Conservation (phyloP, 2,888 invertebrate genomes). For the Heliconius sara region DNA sequence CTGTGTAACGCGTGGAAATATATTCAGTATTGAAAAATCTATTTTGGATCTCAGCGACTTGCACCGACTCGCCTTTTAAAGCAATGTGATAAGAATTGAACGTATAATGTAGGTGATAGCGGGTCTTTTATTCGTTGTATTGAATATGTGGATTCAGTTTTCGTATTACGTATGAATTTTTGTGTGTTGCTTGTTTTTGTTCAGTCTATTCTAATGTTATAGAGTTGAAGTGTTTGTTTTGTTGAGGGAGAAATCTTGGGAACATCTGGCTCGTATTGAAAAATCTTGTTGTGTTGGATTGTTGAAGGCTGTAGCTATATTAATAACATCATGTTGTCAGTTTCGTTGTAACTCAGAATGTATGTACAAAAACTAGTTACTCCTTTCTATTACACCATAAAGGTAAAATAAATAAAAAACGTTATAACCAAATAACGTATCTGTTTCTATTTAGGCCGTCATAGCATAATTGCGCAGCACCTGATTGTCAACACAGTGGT, state of each 20-base stretch:
- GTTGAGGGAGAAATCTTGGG: background rate
- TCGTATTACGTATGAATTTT: background rate
- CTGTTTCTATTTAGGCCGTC: no score
- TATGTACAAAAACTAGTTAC: no score
- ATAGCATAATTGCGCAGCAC: no score
- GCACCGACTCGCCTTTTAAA: conserved; percentile 10
- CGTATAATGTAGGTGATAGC: background rate
- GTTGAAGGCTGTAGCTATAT: background rate
- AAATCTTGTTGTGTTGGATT: background rate
- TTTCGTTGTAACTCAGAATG: no score
- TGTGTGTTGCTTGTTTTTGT: background rate
- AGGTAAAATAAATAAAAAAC: no score
- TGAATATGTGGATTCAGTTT: background rate
- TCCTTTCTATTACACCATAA: no score
- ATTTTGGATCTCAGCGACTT: conserved; percentile 13
- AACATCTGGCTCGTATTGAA: no score
- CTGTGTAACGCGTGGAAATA: conserved; percentile 12
- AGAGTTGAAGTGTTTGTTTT: background rate
- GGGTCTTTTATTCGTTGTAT: conserved; percentile 5
- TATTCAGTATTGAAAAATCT: conserved; percentile 21
- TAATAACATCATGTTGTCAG: no score
- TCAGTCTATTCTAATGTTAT: background rate
- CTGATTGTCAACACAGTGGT: no score
- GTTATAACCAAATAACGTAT: no score
- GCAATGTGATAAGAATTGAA: conserved; percentile 10